A percentile compares a stretch with the other conserved stretches of the same genome.
These are phyloP conservation scores for Benthochromis sp. DNA, from an alignment of 2,113 vertebrate species.

Conservation along the genomic window DNA sequence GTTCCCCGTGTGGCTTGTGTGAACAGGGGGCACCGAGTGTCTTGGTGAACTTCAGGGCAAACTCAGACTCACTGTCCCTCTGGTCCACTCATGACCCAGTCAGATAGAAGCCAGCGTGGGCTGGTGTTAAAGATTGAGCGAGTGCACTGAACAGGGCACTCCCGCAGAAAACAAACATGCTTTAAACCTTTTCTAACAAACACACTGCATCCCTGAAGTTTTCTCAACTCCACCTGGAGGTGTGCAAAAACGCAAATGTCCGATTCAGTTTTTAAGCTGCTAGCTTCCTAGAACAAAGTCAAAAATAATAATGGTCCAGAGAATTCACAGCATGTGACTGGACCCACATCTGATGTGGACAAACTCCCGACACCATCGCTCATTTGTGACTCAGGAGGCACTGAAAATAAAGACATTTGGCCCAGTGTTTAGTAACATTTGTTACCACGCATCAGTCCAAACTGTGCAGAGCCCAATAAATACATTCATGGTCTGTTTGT, in stretches of 20 bases:
- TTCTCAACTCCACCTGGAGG: rapidly evolving
- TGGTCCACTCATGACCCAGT: not conserved
- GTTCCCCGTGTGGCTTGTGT: not conserved
- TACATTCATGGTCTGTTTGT: not conserved
- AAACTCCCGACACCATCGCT: not conserved
- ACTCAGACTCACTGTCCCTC: not conserved
- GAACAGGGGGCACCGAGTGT: not conserved
- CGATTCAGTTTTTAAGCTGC: not conserved
- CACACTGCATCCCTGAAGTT: not conserved
- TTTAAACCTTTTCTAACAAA: not conserved
- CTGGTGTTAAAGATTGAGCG: not conserved
- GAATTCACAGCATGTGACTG: not conserved
- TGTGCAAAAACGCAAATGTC: rapidly evolving
- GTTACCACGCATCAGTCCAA: rapidly evolving
- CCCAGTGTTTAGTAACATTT: not conserved
- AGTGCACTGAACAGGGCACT: not conserved
- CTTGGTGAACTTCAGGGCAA: constrained; percentile 25
- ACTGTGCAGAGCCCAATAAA: not conserved
- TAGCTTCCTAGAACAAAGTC: not conserved
- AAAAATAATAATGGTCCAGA: not conserved
- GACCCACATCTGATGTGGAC: not conserved
- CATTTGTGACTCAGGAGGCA: not conserved
- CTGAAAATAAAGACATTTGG: not conserved
- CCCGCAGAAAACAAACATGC: not conserved
- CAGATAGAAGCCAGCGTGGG: not conserved